phyloP scores from a whole-genome alignment of 2,113 vertebrate species.

The Lycaon pictus region DNA sequence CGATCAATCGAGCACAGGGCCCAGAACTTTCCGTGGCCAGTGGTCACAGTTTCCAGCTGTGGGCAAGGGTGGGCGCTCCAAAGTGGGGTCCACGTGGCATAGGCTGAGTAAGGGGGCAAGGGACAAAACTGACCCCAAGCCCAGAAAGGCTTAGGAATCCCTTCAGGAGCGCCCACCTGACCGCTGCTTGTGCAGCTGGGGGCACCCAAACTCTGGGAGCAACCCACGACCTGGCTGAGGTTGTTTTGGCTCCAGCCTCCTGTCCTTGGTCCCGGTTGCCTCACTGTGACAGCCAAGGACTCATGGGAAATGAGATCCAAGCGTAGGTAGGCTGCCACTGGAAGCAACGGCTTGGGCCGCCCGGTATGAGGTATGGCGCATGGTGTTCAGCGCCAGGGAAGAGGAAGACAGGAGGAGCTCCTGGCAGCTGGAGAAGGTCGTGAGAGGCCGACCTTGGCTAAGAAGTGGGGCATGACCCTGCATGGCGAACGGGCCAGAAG shows the following conservation, averaged over 20 bases:
- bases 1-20: accelerated
- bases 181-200: neutral
- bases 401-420: neutral
- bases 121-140: neutral
- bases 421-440: neutral
- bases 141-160: neutral
- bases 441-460: neutral
- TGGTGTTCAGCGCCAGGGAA: neutral
- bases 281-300: accelerated
- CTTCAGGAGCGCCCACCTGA: neutral
- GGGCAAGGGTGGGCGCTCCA: accelerated
- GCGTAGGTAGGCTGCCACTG: too few relatives aligned
- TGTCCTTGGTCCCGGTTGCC: accelerated
- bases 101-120: accelerated
- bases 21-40: accelerated
- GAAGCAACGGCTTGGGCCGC: accelerated
- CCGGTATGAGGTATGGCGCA: accelerated
- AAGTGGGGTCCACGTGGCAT: neutral
- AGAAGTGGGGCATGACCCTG: neutral
- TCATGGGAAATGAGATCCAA: accelerated
- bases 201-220: accelerated
- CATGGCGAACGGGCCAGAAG: neutral
- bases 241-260: accelerated
- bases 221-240: accelerated
- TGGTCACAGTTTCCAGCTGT: accelerated